Percentiles rank a stretch among this genome's conserved stretches.
These are phyloP conservation scores for Apocheima hispidaria DNA, from an alignment of 2,888 invertebrate species.

Conservation along the genomic window DNA sequence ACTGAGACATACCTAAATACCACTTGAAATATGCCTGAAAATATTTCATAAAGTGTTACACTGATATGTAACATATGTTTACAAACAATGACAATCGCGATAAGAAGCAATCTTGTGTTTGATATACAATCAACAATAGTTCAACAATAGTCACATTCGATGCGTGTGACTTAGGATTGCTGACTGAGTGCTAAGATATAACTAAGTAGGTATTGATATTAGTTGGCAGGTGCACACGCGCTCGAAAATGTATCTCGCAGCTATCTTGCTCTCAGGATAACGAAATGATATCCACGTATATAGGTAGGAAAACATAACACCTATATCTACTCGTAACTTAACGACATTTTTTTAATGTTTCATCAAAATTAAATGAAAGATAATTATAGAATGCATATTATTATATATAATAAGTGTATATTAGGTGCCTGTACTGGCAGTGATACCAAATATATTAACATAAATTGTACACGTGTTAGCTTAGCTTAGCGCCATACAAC, in stretches of 20 bases:
- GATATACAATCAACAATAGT: constrained; percentile 15
- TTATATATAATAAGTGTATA: neutral
- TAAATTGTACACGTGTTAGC: constrained; percentile 14
- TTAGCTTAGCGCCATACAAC: constrained; percentile 18
- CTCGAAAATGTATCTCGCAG: neutral
- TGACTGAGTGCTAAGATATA: constrained; percentile 11
- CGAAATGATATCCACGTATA: constrained; percentile 13
- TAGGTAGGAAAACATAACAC: neutral
- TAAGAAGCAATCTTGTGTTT: constrained; percentile 11
- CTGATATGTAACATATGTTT: constrained; percentile 21
- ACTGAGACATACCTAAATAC: neutral
- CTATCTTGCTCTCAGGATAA: constrained; percentile 7
- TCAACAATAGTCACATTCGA: constrained; percentile 5
- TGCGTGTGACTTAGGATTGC: constrained; percentile 16
- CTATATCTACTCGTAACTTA: neutral
- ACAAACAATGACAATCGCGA: constrained; percentile 26
- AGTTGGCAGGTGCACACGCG: constrained; percentile 14
- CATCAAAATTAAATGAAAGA: too few species aligned
- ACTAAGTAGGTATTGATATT: neutral
- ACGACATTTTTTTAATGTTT: constrained; percentile 2
- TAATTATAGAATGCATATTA: neutral
- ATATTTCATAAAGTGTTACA: constrained; percentile 3
- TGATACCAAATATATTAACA: constrained; percentile 4
- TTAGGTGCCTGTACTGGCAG: neutral
- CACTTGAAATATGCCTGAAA: constrained; percentile 1